A percentile compares a stretch with the other conserved stretches of the same genome.
phyloP scores from a whole-genome alignment of 2,888 invertebrate species.

The Mamestra brassicae region DNA sequence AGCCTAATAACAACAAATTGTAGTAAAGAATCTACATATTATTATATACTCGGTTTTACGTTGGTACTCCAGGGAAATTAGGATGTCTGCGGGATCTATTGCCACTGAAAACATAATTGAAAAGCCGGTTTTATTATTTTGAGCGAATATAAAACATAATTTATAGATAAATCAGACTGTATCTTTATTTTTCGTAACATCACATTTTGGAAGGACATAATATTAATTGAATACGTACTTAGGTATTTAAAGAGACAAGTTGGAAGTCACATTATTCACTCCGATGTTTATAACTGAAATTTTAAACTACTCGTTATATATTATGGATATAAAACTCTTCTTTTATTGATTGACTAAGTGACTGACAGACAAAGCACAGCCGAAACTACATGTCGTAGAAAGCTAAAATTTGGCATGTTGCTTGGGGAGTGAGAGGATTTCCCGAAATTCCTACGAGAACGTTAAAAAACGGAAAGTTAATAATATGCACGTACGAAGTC shows the following conservation, averaged over 20 bases:
- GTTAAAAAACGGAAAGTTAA: too few relatives aligned
- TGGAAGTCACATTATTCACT: too few relatives aligned
- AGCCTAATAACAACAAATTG: conserved; percentile 37
- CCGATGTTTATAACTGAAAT: too few relatives aligned
- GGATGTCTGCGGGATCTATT: conserved; percentile 48
- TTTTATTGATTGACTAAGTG: too few relatives aligned
- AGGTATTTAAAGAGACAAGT: background rate
- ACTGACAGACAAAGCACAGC: too few relatives aligned
- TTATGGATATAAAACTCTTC: too few relatives aligned
- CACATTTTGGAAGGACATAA: background rate
- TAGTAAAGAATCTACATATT: conserved; percentile 32
- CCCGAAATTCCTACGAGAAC: too few relatives aligned
- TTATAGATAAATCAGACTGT: conserved; percentile 25
- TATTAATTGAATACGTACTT: background rate
- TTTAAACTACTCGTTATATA: too few relatives aligned
- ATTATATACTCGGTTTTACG: conserved; percentile 41
- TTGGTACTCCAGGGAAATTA: conserved; percentile 49
- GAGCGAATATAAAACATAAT: conserved; percentile 12
- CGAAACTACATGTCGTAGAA: too few relatives aligned
- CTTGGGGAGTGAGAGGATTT: too few relatives aligned
- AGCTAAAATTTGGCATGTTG: too few relatives aligned
- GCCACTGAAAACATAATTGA: conserved; percentile 55
- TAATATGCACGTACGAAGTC: too few relatives aligned
- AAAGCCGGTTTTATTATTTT: conserved; percentile 52
- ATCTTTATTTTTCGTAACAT: background rate